phyloP scores from a whole-genome alignment of 1,140 invertebrate genomes.

The Bursaphelenchus mucronatus region DNA sequence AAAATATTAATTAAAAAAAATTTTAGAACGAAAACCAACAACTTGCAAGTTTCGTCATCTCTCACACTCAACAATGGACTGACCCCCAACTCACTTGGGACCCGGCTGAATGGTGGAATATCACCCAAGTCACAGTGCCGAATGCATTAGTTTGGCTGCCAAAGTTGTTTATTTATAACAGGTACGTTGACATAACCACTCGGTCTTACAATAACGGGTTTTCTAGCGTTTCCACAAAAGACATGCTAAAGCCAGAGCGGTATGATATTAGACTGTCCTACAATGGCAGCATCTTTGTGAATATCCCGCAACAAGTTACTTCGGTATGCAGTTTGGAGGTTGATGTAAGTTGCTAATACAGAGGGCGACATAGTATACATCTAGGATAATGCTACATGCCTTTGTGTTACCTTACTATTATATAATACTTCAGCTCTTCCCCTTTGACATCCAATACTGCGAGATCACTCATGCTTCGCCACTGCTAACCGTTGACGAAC shows the following conservation, averaged over 20 bases:
- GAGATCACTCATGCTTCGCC: conserved; percentile 56
- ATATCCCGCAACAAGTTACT: conserved; percentile 55
- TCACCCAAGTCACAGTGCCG: conserved; percentile 42
- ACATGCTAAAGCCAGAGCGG: conserved; percentile 49
- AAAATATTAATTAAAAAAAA: too few relatives aligned
- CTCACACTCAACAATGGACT: conserved; percentile 39
- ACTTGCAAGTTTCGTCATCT: conserved; percentile 46
- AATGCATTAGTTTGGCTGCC: conserved; percentile 41
- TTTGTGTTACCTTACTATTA: too few relatives aligned
- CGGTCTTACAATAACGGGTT: too few relatives aligned
- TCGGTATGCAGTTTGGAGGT: conserved; percentile 36
- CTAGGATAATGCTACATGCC: too few relatives aligned
- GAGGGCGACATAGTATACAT: too few relatives aligned
- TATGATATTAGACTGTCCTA: conserved; percentile 45
- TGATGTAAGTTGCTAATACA: background rate
- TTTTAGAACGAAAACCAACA: too few relatives aligned
- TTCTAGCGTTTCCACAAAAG: conserved; percentile 49
- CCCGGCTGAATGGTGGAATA: conserved; percentile 26
- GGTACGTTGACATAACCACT: background rate
- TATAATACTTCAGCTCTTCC: conserved; percentile 14
- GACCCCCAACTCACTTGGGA: conserved; percentile 44
- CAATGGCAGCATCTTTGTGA: conserved; percentile 44
- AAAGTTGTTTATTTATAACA: conserved; percentile 50
- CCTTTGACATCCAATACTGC: conserved; percentile 49
- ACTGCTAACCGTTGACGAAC: conserved; percentile 47